Percentiles rank a stretch among this genome's conserved stretches.
Evolutionary conservation across 2,113 vertebrate genomes (phyloP).

Genomic region (Henicopernis longicauda): DNA sequence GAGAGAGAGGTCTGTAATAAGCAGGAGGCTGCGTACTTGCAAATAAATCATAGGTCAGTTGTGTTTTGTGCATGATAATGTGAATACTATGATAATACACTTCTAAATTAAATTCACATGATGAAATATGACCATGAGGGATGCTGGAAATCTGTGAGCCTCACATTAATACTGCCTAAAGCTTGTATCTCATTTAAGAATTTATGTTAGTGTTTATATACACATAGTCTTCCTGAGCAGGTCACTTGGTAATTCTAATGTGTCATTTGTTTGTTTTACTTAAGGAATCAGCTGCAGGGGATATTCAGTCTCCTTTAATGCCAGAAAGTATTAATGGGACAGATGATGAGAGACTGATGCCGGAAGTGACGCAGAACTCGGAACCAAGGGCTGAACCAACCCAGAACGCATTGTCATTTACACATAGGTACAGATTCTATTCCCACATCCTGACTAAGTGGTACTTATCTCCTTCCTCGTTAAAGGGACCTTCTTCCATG

Average conservation of each 20-base stretch:
- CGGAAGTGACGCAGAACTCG: constrained; percentile 77
- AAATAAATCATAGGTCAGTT: not conserved
- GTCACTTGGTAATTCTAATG: not conserved
- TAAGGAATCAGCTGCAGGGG: constrained; percentile 90
- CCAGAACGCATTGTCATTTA: constrained; percentile 87
- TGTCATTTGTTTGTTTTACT: constrained; percentile 37
- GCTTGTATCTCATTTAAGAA: not conserved
- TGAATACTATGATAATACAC: not conserved
- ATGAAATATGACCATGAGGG: not conserved
- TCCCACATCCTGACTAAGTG: constrained; percentile 72
- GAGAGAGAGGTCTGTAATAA: not conserved
- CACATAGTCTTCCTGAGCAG: not conserved
- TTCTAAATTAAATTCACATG: not conserved
- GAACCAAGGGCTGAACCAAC: constrained; percentile 83
- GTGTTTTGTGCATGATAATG: not conserved
- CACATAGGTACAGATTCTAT: constrained; percentile 86
- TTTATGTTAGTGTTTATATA: not conserved
- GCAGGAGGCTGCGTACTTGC: not conserved
- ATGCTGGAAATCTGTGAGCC: not conserved
- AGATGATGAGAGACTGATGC: constrained; percentile 79
- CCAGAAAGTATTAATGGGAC: constrained; percentile 91
- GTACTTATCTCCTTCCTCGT: constrained; percentile 7
- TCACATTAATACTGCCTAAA: not conserved
- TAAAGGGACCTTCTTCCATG: constrained; percentile 41
- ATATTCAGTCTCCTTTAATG: constrained; percentile 88